phyloP scores from a whole-genome alignment of 2,888 invertebrate species.

The Zaprionus bogoriensis region DNA sequence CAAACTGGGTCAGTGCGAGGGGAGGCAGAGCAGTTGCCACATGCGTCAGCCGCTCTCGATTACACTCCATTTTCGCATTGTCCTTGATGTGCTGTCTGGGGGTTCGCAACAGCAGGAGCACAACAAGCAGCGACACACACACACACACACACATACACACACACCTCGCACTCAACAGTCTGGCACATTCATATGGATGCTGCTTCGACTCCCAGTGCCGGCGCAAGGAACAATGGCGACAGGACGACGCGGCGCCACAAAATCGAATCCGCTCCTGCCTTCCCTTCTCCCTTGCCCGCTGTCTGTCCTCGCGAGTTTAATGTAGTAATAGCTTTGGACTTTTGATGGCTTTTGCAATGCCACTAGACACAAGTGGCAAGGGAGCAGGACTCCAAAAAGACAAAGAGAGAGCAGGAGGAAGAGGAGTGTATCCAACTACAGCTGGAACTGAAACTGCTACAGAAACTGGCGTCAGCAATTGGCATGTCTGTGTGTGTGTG shows the following conservation, averaged over 20 bases:
- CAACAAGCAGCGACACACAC: conserved; percentile 60
- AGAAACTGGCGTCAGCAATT: conserved; percentile 44
- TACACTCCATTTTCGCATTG: conserved; percentile 35
- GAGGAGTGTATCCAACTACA: background rate
- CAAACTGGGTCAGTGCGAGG: conserved; percentile 58
- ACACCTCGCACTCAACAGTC: conserved; percentile 12
- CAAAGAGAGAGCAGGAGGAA: no score
- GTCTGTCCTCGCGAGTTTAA: conserved; percentile 18
- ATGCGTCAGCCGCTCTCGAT: conserved; percentile 55
- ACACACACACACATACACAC: conserved; percentile 2
- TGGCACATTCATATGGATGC: background rate
- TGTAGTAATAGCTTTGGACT: conserved; percentile 51
- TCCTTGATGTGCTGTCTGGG: conserved; percentile 56
- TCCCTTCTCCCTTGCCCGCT: background rate
- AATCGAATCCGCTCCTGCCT: conserved; percentile 10
- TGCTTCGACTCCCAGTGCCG: conserved; percentile 40
- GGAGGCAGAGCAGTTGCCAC: conserved; percentile 20
- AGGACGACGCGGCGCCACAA: conserved; percentile 69
- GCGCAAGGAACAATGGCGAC: conserved; percentile 51
- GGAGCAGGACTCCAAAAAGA: no score
- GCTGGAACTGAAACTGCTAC: background rate
- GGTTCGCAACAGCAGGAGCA: conserved; percentile 18
- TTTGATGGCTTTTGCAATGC: conserved; percentile 17
- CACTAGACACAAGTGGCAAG: background rate
- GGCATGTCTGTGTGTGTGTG: no score